Base-by-base conservation (phyloP, 1,140 invertebrate genomes). In the Trichomalopsis sarcophagae region DNA sequence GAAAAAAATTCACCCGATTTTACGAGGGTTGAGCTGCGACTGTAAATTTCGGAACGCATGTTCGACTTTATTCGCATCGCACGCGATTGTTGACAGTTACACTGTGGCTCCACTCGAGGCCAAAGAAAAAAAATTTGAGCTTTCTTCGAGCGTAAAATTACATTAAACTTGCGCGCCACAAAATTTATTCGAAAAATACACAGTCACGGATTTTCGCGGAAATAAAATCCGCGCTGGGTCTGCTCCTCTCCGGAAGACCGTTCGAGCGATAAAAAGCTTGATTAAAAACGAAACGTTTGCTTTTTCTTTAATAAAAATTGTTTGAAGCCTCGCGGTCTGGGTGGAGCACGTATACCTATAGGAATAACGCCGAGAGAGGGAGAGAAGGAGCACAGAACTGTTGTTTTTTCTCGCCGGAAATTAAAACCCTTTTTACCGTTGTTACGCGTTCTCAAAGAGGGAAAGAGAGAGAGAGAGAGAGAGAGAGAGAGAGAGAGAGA, bases 331-430 rank as follows among this genome's bases (percentile, higher is more conserved):
- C 40, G 78, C 40, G 11, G n/a, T 40, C 21, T 62, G 55, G 17
- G 21, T 4, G 55, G 10, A 44, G 2, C 40, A 44, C 9, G 11
- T 23, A 66, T 74, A 33, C 3, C 23, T 62, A 82, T 75, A 23
- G 85, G 81, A 87, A 86, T 85, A 89, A 86, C 87, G 86, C 86
- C 87, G 86, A 85, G 87, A 84, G 73, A 86, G 81, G 74, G 87
- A 87, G 77, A 87, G 79, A n/a, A 62, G 21, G 21, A 62, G 55
- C 21, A n/a, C 21, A 81, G 84, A 86, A 87, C 88, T 88, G 89
- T 89, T 91, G 89, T 87, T 90, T 90, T 91, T 91, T 91, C 90
- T 89, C 89, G 87, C 90, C 91, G 91, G 91, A 92, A 92, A 92
- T 91, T 92, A 91, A 92, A 92, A 90, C 88, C 89, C 90, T 90